Base-by-base conservation (phyloP, 2,888 invertebrate species). In the Ptychoptera albimana region DNA sequence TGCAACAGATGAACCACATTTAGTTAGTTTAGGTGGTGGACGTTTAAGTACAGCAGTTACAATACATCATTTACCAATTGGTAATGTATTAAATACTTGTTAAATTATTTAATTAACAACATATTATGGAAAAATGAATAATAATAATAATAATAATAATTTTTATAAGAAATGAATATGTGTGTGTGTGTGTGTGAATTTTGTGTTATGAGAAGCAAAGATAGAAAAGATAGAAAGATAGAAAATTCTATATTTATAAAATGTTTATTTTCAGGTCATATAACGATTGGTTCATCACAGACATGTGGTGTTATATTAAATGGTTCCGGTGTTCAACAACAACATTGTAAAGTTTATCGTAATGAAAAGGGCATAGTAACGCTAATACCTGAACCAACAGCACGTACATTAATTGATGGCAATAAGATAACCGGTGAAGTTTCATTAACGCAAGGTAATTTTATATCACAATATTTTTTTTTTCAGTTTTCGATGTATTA, bases 31-130 rank as follows among this genome's bases (percentile, higher is more conserved):
- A 59, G 91, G 91, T 50, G 85, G 88, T 52, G 89, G 88, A 47
- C 72, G 91, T 50, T 74, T 91, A 49, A 89, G 88, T 64, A 89
- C 89, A 32, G 86, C 88, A n/a, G 86, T 91, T 56, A 91, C 91
- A 31, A 72, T 91, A 53, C 86, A 89, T 66, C 88, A 89, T 52
- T 75, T 92, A 57, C 84, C 85, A 53, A 81, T 83, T 76, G 91
- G 91, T 91, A 63, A 61, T 47, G 14, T 12, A 40, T 36, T 39
- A 14, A 34, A 37, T 39, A 35, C 7, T 15, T 36, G 3, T 11
- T 39, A 31, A 4, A 15, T 16, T 2, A 30, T 34, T 43, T 37
- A 30, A 16, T 11, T 11, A 11, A 16, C 15, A 13, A 37, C 23
- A 23, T n/a, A 6, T 15, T n/a, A n/a, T n/a, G n/a, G n/a, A n/a